Evolutionary conservation across 2,113 vertebrate species (phyloP), one percentile per base, ranked within the genome.

Genomic region (Marmota monax): DNA sequence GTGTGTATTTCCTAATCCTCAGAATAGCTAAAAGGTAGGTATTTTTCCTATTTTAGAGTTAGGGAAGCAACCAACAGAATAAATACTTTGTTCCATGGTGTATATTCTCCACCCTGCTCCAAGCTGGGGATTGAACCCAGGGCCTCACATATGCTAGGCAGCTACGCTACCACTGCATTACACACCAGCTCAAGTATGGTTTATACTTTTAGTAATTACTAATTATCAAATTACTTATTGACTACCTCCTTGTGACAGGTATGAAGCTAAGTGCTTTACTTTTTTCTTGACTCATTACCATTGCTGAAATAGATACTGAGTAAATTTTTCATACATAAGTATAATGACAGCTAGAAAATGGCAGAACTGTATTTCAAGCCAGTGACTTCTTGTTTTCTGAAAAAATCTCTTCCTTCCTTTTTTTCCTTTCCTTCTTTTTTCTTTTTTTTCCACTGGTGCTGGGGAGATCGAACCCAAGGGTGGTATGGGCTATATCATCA

Each of bases 21-120:
- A 80, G 73, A 88, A 42, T 76, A 87, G 11, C 42, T 94, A 7
- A 89, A 86, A 88, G 67, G 61, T 77, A 91, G 8, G 0, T 25
- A 17, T 69, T 93, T 93, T 82, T 91, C 48, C 74, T 95, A 10
- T 88, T 89, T 74, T 89, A 86, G 34, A 61, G 45, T 69, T 92
- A 58, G 56, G 39, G 45, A 73, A 73, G 61, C 27, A 92, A 73
- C 51, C 53, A 48, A 86, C 1, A 65, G 85, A 87, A 4, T 72
- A 78, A 78, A 48, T 94, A 65, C 48, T 96, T 95, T 90, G 39
- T 90, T 25, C 63, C 48, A 27, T 92, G 23, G 37, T 53, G 22
- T 70, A 70, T 53, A 53, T 13, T 45, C 45, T 29, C 51, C 4
- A 1, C 34, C 65, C 22, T 63, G 58, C 25, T 63, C 14, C 29